phyloP scores from a whole-genome alignment of 2,797 vertebrate genomes.

The Rhinoraja longicauda region DNA sequence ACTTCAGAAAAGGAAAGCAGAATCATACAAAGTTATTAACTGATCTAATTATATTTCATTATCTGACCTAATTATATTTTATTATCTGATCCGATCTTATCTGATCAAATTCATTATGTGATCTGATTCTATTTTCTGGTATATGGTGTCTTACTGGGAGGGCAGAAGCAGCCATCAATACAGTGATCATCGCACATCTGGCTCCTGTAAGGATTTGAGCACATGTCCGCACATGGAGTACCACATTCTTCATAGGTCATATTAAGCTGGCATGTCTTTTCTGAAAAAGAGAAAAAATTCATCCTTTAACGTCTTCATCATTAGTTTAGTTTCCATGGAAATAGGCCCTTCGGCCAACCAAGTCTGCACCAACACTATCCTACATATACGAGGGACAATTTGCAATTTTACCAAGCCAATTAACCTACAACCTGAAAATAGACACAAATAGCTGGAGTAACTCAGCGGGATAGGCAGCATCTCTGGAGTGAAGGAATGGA shows the following conservation, averaged over 20 bases:
- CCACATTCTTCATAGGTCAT: slow-evolving; percentile 61
- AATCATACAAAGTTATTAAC: neutral
- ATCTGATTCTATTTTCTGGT: neutral
- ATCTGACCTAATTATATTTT: neutral
- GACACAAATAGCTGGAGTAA: too few relatives aligned
- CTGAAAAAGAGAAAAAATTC: slow-evolving; percentile 46
- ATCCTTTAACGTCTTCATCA: neutral
- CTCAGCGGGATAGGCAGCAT: too few relatives aligned
- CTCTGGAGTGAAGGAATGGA: too few relatives aligned
- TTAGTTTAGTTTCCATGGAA: neutral
- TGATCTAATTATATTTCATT: neutral
- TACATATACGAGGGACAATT: too few relatives aligned
- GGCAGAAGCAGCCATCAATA: slow-evolving; percentile 62
- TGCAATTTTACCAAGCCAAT: too few relatives aligned
- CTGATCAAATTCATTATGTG: neutral
- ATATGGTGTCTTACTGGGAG: slow-evolving; percentile 52
- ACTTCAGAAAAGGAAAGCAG: neutral
- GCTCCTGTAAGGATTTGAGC: slow-evolving; percentile 58
- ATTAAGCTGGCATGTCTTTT: slow-evolving; percentile 54
- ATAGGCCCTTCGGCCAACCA: too few relatives aligned
- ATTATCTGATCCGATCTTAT: neutral
- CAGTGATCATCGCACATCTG: slow-evolving; percentile 64
- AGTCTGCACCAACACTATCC: too few relatives aligned
- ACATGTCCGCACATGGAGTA: slow-evolving; percentile 58
- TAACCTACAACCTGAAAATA: too few relatives aligned